Conservation (phyloP, 53 echinoderm and acorn worm genomes). For the Antedon mediterranea region DNA sequence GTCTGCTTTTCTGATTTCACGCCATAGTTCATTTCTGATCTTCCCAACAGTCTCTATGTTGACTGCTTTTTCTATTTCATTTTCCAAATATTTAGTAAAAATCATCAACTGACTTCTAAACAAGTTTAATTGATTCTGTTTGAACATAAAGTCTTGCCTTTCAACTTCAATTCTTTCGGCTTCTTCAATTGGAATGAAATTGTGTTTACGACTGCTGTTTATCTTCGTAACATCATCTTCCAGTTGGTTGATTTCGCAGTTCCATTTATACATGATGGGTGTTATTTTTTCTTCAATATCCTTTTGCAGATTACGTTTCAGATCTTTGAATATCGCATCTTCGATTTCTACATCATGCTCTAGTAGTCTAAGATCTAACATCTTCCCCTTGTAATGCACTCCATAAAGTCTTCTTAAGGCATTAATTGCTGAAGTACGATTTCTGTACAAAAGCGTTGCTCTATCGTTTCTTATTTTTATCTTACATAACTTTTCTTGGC, state of each 20-base stretch:
- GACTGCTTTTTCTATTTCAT: neutral
- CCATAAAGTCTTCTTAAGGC: neutral
- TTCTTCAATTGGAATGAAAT: neutral
- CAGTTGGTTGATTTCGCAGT: neutral
- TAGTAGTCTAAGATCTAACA: neutral
- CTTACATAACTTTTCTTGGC: neutral
- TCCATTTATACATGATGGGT: neutral
- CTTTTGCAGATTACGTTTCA: neutral
- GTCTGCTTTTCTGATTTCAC: constrained; percentile 24
- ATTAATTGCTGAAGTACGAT: neutral
- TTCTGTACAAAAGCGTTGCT: neutral
- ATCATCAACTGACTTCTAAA: neutral
- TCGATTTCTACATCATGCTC: neutral
- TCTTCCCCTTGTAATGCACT: neutral
- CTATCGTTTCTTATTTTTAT: neutral
- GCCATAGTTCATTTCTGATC: constrained; percentile 21
- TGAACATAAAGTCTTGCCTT: neutral
- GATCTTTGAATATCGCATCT: neutral
- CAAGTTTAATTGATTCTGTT: neutral
- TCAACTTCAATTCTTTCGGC: neutral
- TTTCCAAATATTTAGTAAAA: neutral
- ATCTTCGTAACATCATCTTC: neutral
- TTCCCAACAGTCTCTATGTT: neutral
- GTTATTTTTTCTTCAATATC: neutral
- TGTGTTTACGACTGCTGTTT: neutral